Base-by-base conservation (phyloP, 1,140 invertebrate species). In the Lepidurus couesii region DNA sequence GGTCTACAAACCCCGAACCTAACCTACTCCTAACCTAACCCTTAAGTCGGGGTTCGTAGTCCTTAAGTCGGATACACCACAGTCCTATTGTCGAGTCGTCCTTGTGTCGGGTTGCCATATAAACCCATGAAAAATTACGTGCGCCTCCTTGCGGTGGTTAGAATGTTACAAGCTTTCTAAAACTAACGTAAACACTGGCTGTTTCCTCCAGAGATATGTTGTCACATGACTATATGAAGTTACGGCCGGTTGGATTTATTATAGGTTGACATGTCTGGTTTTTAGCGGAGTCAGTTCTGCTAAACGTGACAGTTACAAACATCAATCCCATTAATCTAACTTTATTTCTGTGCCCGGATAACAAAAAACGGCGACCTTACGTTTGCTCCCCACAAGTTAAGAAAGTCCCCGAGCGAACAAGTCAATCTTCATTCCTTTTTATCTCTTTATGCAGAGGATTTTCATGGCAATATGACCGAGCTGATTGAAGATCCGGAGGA, bases 311-410 rank as follows among this genome's bases (percentile, higher is more conserved):
- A 16, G 16, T 9, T 65, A 21, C 53, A 65, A 34, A 21, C 53
- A 16, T 21, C 16, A 65, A 65, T 65, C 53, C 6, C 53, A 21
- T 13, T 65, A 65, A 65, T 7, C 9, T 65, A n/a, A 13, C 21
- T 65, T 65, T 21, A 65, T 21, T 65, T 65, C 16, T 16, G 6
- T 65, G 53, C 53, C 3, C 34, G 34, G 34, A 34, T 34, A 21
- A 65, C 16, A 65, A 65, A 65, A 65, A 65, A 7, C n/a, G 6
- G 16, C 21, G 85, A 85, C 80, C 82, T 83, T 77, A 84, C 81
- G 11, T 81, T 79, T 3, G 34, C 26, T 47, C 53, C n/a, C 4
- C 8, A 65, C 16, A 65, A 65, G 16, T 16, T 65, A 1, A 21
- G 13, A 65, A 65, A 65, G 53, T 13, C 53, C 53, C 21, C n/a